Base-by-base conservation (phyloP, 2,888 invertebrate genomes). In the Nemapogon koenigi region DNA sequence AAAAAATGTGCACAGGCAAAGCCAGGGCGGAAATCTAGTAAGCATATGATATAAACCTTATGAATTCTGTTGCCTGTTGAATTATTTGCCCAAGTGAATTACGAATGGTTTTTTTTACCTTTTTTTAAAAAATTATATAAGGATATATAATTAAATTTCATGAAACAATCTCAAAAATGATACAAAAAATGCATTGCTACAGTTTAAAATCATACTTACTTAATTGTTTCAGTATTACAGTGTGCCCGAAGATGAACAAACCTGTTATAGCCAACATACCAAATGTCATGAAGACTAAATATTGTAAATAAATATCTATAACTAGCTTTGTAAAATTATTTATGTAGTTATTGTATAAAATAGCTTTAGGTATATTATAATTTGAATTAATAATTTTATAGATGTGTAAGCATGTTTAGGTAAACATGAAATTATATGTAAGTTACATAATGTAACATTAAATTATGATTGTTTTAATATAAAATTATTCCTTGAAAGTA, bases 221-320 rank as follows among this genome's bases (percentile, higher is more conserved):
- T 39, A 49, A 48, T 51, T 51, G 42, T 83, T 83, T 43, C 73
- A 88, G 87, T 19, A 80, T 87, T 35, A 87, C 84, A 8, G 82
- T 89, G 2, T 90, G 90, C 52, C 86, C 89, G 0, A 83, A 84
- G 50, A 67, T 80, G 41, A 79, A 82, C 35, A 83, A 83, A 45
- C 83, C 88, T 0, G 76, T 90, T n/a, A 68, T 88, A 4, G 82
- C 86, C 3, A 87, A 87, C 39, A 69, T 83, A 42, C 82, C 85
- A 2, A 76, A 71, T 2, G 45, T 69, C 7, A 65, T 78, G 68
- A 70, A 72, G 48, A 66, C 76, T 0, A 78, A 70, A 51, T 72
- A 70, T 50, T 78, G 78, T 49, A 59, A 53, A 43, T 60, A 22
- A 30, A 37, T n/a, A n/a, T n/a, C n/a, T n/a, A n/a, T n/a, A n/a